Percentiles rank a stretch among this genome's conserved stretches.
Conservation (phyloP, 2,797 vertebrate species). For the Leucoraja ocellata region DNA sequence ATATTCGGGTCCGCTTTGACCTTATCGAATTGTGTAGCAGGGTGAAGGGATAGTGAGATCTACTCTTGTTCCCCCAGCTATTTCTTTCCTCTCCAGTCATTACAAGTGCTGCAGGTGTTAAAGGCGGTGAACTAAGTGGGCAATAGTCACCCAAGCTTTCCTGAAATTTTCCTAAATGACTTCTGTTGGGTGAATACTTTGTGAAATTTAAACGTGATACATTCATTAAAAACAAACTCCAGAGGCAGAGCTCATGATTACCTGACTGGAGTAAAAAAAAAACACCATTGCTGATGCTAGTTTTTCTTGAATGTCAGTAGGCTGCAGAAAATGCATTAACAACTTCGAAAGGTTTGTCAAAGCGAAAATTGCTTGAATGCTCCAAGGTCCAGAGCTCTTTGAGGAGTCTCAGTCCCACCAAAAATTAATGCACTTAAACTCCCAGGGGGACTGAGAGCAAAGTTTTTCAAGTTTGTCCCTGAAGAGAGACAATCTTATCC, state of each 20-base stretch:
- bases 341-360: conserved; percentile 1
- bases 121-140: neutral
- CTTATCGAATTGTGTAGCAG: too few species aligned
- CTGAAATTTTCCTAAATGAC: neutral
- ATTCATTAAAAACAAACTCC: neutral
- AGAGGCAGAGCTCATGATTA: neutral
- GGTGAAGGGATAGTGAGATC: too few species aligned
- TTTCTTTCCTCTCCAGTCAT: too few species aligned
- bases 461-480: neutral
- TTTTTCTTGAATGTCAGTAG: neutral
- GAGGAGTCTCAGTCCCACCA: neutral
- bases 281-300: neutral
- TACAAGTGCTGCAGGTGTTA: neutral
- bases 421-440: neutral
- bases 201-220: neutral
- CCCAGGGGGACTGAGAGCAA: neutral
- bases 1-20: too few species aligned
- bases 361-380: conserved; percentile 2
- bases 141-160: neutral
- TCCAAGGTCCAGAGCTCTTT: conserved; percentile 7
- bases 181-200: neutral
- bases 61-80: too few species aligned
- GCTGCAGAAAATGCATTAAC: conserved; percentile 27
- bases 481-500: neutral
- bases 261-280: neutral